Evolutionary conservation across 2,888 invertebrate species (phyloP), one percentile per base, ranked within the genome.

Genomic region (Scrobipalpa atriplicella): DNA sequence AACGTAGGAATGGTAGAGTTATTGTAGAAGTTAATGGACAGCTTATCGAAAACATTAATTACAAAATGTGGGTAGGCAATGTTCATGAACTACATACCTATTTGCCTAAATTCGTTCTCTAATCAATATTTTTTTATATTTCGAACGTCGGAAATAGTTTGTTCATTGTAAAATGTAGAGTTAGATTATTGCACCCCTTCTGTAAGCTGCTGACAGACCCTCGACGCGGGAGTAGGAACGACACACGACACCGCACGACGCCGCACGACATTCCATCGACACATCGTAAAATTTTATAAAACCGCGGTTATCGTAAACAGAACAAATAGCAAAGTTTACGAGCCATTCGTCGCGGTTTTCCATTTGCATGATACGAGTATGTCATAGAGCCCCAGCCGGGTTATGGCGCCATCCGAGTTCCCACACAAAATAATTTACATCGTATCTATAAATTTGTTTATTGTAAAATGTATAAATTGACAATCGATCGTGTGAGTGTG

Each of bases 251-350:
- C 54, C 6, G 21, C 54, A 56, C 54, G n/a, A 11, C 29, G 29
- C 2, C 77, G 75, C 78, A 73, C 78, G 72, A 64, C 67, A 67
- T 67, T 67, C 65, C 65, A 56, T 54, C 38, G 36, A 52, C 52
- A 56, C 56, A 41, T 56, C 54, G 85, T 90, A 89, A 90, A 89
- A 83, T 85, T 86, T 82, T 87, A 86, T 86, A 89, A 90, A 90
- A 87, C 85, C 83, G 79, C 83, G 84, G 85, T 87, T 89, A 90
- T 91, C 89, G 90, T 90, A 89, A 89, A 91, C 87, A 86, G 86
- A 90, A 90, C 87, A 87, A 89, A 91, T 89, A 88, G 85, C 86
- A 75, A 82, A 82, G 71, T 90, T 92, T 90, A 92, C 86, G 89
- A 88, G 80, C 86, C 81, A 85, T 86, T 84, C 85, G 85, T 87